Percentiles rank a stretch among this genome's conserved stretches.
phyloP scores from a whole-genome alignment of 2,113 vertebrate species.

The Periophthalmodon schlosseri region DNA sequence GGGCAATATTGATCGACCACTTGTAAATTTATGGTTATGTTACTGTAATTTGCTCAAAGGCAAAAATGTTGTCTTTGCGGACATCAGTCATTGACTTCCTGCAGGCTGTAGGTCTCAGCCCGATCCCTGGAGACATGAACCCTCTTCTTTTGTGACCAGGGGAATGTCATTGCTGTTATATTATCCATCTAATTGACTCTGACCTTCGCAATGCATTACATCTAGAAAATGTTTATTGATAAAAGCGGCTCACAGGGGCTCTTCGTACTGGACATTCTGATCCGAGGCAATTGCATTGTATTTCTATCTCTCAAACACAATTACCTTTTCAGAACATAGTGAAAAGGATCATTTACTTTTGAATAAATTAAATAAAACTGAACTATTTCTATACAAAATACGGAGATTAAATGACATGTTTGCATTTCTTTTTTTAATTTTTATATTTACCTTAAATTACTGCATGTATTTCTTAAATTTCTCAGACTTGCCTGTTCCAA shows the following conservation, averaged over 20 bases:
- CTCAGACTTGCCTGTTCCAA: background rate
- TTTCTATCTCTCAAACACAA: background rate
- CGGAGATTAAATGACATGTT: too few species aligned
- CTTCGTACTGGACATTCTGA: constrained; percentile 38
- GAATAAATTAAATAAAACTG: background rate
- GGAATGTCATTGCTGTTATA: constrained; percentile 58
- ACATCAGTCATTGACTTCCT: constrained; percentile 55
- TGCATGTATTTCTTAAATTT: background rate
- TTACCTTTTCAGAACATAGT: background rate
- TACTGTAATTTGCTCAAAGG: constrained; percentile 70
- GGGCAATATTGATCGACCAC: constrained; percentile 64
- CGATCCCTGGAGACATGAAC: constrained; percentile 18
- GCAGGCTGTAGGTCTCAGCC: constrained; percentile 35
- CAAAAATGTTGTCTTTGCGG: constrained; percentile 59
- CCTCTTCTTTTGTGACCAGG: constrained; percentile 44
- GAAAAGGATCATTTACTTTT: background rate
- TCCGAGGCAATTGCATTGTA: constrained; percentile 20
- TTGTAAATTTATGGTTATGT: constrained; percentile 73
- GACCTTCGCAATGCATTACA: constrained; percentile 59
- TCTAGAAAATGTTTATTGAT: constrained; percentile 45
- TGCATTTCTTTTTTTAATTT: background rate
- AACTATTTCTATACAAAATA: background rate
- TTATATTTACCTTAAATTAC: constrained; percentile 2
- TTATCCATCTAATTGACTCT: constrained; percentile 57
- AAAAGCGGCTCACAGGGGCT: constrained; percentile 23